Evolutionary conservation across 1,140 invertebrate species (phyloP), one percentile per base, ranked within the genome.

Genomic region (Lutraria rhynchaena): DNA sequence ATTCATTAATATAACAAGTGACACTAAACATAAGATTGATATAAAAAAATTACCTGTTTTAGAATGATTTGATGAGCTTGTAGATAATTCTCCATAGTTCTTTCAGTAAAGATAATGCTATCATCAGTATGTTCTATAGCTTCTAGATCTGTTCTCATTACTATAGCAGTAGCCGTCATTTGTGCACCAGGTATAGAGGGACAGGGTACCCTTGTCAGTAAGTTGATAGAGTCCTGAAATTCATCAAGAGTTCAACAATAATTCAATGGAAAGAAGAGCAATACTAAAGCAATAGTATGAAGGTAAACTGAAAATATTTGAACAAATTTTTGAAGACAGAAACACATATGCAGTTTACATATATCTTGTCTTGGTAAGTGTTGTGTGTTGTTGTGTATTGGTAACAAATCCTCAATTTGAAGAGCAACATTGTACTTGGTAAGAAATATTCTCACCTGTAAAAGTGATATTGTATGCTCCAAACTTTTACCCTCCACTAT

Each of bases 401-500:
- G n/a, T n/a, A n/a, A n/a, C n/a, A n/a, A n/a, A n/a, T n/a, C n/a
- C n/a, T n/a, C n/a, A n/a, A n/a, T n/a, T n/a, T n/a, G n/a, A n/a
- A n/a, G n/a, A n/a, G n/a, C n/a, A n/a, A n/a, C n/a, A n/a, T n/a
- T n/a, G n/a, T n/a, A n/a, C n/a, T n/a, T n/a, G n/a, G n/a, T n/a
- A n/a, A n/a, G n/a, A n/a, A 41, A 41, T 41, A 41, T 41, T 7
- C 41, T 44, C 69, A 91, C 90, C 87, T 91, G 77, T n/a, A 92
- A 71, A 4, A 91, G 65, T 9, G 83, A 80, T 15, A 89, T 82
- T 19, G 88, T 91, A 46, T 89, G 84, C n/a, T 90, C 85, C 35
- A 90, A 74, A 74, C 69, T 87, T 44, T 86, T 87, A 11, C 91
- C 91, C 74, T 92, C 89, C 17, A 91, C 85, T 41, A 92, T 89